These are phyloP conservation scores for Cacatua alba DNA, from an alignment of 2,113 vertebrate species.

Conservation along the genomic window DNA sequence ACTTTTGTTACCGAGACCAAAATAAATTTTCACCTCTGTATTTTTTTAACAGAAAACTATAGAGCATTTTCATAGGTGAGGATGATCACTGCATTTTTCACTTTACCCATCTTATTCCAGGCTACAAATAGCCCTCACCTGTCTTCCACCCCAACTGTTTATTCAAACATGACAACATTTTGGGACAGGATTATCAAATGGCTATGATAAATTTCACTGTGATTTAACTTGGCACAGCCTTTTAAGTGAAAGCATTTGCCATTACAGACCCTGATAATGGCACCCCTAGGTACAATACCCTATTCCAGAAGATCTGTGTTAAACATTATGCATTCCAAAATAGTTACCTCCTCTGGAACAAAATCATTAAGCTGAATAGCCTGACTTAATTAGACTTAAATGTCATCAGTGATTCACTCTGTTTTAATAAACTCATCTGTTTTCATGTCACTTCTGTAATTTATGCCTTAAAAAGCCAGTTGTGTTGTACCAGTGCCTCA, in stretches of 20 bases:
- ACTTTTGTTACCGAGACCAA: neutral
- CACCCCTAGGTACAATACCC: neutral
- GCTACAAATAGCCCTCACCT: neutral
- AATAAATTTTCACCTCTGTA: neutral
- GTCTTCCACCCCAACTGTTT: neutral
- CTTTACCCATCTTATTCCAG: neutral
- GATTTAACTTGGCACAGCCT: neutral
- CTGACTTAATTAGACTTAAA: conserved; percentile 69
- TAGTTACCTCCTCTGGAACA: conserved; percentile 48
- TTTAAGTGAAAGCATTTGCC: neutral
- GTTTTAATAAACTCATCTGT: conserved; percentile 72
- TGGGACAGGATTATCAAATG: neutral
- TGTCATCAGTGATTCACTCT: conserved; percentile 59
- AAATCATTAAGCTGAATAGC: conserved; percentile 59
- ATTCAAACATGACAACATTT: neutral
- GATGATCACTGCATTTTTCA: neutral
- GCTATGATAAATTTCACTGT: neutral
- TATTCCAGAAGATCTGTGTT: conserved; percentile 22
- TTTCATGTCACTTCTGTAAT: conserved; percentile 60
- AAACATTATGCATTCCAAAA: conserved; percentile 49
- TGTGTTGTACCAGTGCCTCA: neutral
- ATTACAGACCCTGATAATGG: neutral
- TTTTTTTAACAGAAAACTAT: neutral
- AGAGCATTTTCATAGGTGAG: neutral
- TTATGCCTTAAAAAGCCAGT: conserved; percentile 42